Conservation (phyloP, 1,140 invertebrate species). For the Megathymus violae region DNA sequence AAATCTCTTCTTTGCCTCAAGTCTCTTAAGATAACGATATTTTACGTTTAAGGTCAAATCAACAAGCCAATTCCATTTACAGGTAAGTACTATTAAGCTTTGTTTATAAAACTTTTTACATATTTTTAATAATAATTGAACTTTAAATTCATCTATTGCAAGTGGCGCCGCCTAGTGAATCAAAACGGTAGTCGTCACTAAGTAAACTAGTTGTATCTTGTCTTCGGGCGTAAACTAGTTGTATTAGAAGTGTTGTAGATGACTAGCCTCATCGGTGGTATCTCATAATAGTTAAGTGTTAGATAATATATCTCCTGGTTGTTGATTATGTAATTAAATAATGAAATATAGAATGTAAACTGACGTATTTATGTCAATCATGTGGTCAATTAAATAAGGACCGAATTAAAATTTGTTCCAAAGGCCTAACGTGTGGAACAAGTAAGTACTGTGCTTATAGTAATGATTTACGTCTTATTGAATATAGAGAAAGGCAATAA, state of each 20-base stretch:
- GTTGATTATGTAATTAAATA: conserved; percentile 64
- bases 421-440: background rate
- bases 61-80: too few relatives aligned
- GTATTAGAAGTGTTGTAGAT: conserved; percentile 51
- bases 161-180: conserved; percentile 14
- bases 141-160: conserved; percentile 37
- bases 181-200: conserved; percentile 8
- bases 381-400: conserved; percentile 77
- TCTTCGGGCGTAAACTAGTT: conserved; percentile 20
- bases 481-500: background rate
- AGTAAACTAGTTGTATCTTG: conserved; percentile 18
- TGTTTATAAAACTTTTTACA: conserved; percentile 18
- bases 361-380: conserved; percentile 64
- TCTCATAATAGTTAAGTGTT: conserved; percentile 71
- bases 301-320: conserved; percentile 77
- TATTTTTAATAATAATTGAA: conserved; percentile 43
- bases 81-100: too few relatives aligned
- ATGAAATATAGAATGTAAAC: conserved; percentile 40
- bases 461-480: background rate
- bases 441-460: background rate
- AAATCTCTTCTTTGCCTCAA: background rate
- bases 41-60: too few relatives aligned
- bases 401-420: conserved; percentile 43
- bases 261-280: conserved; percentile 60
- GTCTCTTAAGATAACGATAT: too few relatives aligned